phyloP scores from a whole-genome alignment of 2,113 vertebrate genomes.

The Tyto alba region DNA sequence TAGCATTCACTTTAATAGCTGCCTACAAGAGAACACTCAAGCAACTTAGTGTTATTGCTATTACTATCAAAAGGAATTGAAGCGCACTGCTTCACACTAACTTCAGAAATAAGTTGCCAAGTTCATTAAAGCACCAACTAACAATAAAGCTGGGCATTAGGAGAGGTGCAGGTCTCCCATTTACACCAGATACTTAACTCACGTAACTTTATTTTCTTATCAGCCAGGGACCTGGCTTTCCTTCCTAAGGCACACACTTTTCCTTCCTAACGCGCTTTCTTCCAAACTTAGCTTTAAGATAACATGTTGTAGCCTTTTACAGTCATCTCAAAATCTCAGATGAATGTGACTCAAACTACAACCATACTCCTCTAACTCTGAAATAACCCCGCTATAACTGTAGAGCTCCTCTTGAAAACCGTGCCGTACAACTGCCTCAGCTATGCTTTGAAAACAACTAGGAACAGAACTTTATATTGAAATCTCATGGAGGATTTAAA shows the following conservation, averaged over 20 bases:
- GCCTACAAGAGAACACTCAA: neutral
- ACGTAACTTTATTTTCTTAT: neutral
- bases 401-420: neutral
- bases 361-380: neutral
- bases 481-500: neutral
- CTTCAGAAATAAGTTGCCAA: neutral
- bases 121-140: neutral
- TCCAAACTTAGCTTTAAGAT: neutral
- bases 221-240: neutral
- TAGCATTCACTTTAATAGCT: neutral
- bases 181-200: neutral
- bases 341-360: neutral
- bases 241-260: neutral
- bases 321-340: neutral
- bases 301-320: neutral
- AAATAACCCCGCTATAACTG: neutral
- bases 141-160: neutral
- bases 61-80: neutral
- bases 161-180: neutral
- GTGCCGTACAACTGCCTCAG: neutral
- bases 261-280: neutral
- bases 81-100: neutral
- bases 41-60: neutral
- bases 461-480: neutral
- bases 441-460: neutral